Base-by-base conservation (phyloP, 2,797 vertebrate genomes). In the Telmatherina bonti region DNA sequence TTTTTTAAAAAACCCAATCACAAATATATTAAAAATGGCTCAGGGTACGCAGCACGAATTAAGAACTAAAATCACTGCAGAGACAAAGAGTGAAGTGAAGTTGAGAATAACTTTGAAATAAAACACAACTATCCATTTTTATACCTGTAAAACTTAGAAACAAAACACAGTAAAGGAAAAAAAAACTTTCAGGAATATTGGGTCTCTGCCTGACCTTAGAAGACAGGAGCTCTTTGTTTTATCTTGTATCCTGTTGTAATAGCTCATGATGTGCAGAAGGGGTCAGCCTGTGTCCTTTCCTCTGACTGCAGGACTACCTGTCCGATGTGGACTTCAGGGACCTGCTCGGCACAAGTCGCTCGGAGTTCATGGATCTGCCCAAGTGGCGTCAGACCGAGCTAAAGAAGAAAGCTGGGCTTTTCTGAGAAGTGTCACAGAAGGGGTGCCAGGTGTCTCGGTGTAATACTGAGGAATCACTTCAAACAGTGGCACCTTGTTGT, bases 391-490 rank as follows among this genome's bases (percentile, higher is more conserved):
- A 98, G 85, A 95, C 84, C 20, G 95, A 95, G 0, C 74, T 98
- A 79, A 99, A 99, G 90, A 96, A 97, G 74, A 95, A 95, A 45
- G 88, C 91, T 0, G 96, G 97, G 65, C 93, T 99, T 65, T 98
- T 98, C 93, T 98, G 91, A 96, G 63, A 65, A 65, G 5, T 1
- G 9, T 4, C 15, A 47, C 8, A 29, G 51, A 85, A 73, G 49
- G 1, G 0, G 2, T 12, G 35, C 63, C 52, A 53, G 57, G 35
- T 31, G 7, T 3, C 57, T 53, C 3, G 1, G 7, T 27, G 18
- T 16, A 60, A 35, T 4, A 9, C 33, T 4, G 20, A 43, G 20
- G 62, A 67, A 71, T 3, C 5, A 16, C 2, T 16, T 41, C 33
- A 67, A 63, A 36, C 3, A 4, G 29, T 35, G 33, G 62, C 29